Evolutionary conservation across 2,113 vertebrate species (phyloP).

Genomic region (Pangasianodon hypophthalmus): DNA sequence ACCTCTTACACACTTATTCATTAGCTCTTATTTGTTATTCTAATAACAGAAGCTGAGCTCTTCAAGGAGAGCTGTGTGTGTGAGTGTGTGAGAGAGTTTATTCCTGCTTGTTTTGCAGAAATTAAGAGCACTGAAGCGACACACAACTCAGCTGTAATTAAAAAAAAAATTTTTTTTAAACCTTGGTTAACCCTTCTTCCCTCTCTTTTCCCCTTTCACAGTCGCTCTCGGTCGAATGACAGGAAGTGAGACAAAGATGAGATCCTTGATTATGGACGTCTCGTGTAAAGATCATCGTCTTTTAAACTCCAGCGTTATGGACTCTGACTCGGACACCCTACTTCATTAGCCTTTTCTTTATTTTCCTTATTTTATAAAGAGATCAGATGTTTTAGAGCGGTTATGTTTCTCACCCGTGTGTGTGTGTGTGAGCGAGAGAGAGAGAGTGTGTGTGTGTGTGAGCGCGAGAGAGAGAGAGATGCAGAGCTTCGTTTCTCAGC

Average conservation of each 20-base stretch:
- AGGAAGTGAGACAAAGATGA: constrained; percentile 77
- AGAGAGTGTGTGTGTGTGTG: constrained; percentile 12
- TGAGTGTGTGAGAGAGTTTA: no score
- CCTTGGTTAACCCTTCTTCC: neutral
- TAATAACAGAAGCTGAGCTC: no score
- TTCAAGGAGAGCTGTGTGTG: neutral
- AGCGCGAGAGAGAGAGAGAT: neutral
- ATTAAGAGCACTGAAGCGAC: no score
- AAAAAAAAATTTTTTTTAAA: no score
- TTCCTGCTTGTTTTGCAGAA: no score
- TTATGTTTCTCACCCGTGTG: constrained; percentile 48
- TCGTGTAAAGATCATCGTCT: constrained; percentile 55
- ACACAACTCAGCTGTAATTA: no score
- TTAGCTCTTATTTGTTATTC: no score
- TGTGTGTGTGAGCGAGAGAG: neutral
- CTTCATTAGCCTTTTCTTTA: constrained; percentile 51
- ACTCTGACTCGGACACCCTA: constrained; percentile 54
- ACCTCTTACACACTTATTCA: neutral
- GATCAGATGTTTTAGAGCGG: constrained; percentile 66
- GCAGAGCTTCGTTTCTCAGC: constrained; percentile 24
- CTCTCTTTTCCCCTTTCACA: constrained; percentile 53
- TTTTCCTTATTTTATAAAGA: constrained; percentile 48
- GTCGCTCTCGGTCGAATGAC: constrained; percentile 96
- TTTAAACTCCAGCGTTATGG: constrained; percentile 58
- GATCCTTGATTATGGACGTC: constrained; percentile 24